These are phyloP conservation scores for Euspilapteryx auroguttella DNA, from an alignment of 2,888 invertebrate genomes.

Conservation along the genomic window DNA sequence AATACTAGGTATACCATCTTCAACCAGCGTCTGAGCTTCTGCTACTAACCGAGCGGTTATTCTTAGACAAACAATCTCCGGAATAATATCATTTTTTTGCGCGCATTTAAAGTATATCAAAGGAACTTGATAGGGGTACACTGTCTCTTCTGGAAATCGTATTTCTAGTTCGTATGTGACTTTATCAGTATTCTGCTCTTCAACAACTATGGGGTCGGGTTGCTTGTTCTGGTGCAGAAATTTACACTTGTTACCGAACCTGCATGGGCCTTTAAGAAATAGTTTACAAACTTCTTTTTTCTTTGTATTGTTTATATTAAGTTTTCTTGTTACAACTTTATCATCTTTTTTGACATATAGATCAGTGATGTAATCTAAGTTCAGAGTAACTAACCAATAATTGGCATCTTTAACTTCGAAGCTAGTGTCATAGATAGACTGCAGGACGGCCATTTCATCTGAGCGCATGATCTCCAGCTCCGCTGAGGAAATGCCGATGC, in stretches of 20 bases:
- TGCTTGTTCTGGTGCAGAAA: slow-evolving; percentile 67
- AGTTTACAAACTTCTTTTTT: slow-evolving; percentile 65
- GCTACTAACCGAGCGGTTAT: slow-evolving; percentile 67
- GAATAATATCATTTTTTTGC: slow-evolving; percentile 58
- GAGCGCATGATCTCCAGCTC: slow-evolving; percentile 66
- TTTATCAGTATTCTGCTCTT: slow-evolving; percentile 25
- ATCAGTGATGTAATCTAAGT: slow-evolving; percentile 67
- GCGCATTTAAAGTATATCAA: slow-evolving; percentile 69
- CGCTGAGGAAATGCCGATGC: slow-evolving; percentile 37
- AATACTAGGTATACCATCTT: slow-evolving; percentile 71
- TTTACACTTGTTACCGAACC: slow-evolving; percentile 73
- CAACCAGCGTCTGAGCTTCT: slow-evolving; percentile 67
- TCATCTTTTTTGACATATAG: slow-evolving; percentile 54
- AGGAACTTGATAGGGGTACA: slow-evolving; percentile 76
- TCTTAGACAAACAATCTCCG: slow-evolving; percentile 65
- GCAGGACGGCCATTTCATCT: slow-evolving; percentile 74
- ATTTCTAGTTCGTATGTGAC: slow-evolving; percentile 70
- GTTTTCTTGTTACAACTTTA: slow-evolving; percentile 36
- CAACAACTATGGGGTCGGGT: slow-evolving; percentile 14
- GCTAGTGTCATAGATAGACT: slow-evolving; percentile 74
- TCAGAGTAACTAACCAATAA: slow-evolving; percentile 72
- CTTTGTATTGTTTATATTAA: slow-evolving; percentile 41
- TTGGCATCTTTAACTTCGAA: slow-evolving; percentile 71
- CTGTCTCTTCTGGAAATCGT: slow-evolving; percentile 69
- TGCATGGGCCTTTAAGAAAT: slow-evolving; percentile 68